Percentiles rank a stretch among this genome's conserved stretches.
phyloP scores from a whole-genome alignment of 1,140 invertebrate genomes.

The Drosophila subobscura region DNA sequence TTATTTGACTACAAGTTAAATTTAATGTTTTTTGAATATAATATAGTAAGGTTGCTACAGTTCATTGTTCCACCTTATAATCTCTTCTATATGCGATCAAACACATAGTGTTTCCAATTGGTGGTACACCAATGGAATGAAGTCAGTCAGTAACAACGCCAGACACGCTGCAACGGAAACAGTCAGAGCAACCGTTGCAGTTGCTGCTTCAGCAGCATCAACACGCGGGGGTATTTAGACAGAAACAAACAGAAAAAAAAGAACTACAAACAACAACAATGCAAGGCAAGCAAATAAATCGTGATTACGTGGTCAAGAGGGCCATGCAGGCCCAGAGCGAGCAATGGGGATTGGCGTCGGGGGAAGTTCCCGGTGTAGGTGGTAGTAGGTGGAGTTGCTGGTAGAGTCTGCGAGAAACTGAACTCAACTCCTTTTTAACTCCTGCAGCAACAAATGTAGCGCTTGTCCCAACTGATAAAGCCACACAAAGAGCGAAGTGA shows the following conservation, averaged over 20 bases:
- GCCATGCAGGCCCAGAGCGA: slow-evolving; percentile 24
- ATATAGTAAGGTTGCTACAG: slow-evolving; percentile 1
- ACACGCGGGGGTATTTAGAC: slow-evolving; percentile 70
- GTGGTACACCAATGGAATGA: slow-evolving; percentile 9
- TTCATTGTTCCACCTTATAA: slow-evolving; percentile 44
- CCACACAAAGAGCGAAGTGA: slow-evolving; percentile 80
- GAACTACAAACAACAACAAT: slow-evolving; percentile 49
- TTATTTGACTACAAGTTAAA: background rate
- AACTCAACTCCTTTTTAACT: slow-evolving; percentile 76
- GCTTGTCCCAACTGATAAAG: slow-evolving; percentile 79
- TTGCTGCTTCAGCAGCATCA: slow-evolving; percentile 65
- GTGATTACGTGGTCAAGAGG: slow-evolving; percentile 83
- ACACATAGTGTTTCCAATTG: too few relatives aligned
- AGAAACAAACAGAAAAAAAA: slow-evolving; percentile 58
- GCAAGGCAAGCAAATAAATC: slow-evolving; percentile 78
- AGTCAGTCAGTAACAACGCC: slow-evolving; percentile 3
- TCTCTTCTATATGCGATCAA: too few relatives aligned
- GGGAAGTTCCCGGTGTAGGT: background rate
- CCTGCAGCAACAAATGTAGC: slow-evolving; percentile 80
- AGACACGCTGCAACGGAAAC: slow-evolving; percentile 20
- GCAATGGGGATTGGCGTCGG: background rate
- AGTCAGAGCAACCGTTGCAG: slow-evolving; percentile 40
- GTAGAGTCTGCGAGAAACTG: slow-evolving; percentile 54
- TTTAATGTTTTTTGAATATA: slow-evolving; percentile 12
- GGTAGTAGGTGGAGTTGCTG: slow-evolving; percentile 13